phyloP scores from a whole-genome alignment of 2,113 vertebrate genomes.

The Crocuta crocuta region DNA sequence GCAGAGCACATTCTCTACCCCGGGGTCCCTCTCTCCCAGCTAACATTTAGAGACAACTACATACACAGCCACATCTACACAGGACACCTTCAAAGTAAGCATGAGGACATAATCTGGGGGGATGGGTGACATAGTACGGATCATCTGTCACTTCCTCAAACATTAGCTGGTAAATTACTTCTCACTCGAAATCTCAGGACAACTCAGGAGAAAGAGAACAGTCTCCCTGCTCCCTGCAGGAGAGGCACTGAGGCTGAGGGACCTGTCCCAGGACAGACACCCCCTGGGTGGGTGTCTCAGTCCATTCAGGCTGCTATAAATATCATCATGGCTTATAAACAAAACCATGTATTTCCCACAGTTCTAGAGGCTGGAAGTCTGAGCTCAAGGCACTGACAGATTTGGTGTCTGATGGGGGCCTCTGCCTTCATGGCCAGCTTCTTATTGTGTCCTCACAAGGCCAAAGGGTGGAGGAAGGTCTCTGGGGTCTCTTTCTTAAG shows the following conservation, averaged over 20 bases:
- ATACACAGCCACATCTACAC: fast-evolving
- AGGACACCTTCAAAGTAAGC: no score
- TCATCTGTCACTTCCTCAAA: neutral
- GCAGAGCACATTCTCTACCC: neutral
- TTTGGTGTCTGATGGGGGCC: no score
- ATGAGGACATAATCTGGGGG: no score
- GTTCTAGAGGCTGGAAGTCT: neutral
- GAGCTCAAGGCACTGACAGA: neutral
- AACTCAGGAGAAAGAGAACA: neutral
- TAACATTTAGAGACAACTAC: neutral
- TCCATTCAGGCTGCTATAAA: neutral
- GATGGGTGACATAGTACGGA: neutral
- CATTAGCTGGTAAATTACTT: neutral
- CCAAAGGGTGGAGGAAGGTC: neutral
- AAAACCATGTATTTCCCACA: no score
- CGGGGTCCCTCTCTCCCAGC: fast-evolving
- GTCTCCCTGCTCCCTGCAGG: neutral
- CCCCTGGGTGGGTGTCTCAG: no score
- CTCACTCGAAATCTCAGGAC: neutral
- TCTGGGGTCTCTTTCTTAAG: neutral
- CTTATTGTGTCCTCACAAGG: fast-evolving
- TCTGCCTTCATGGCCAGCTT: neutral
- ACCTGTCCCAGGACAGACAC: neutral
- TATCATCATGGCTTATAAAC: neutral
- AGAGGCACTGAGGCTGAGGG: fast-evolving